Evolutionary conservation across 1,140 invertebrate genomes (phyloP).

Genomic region (Ylistrum balloti): DNA sequence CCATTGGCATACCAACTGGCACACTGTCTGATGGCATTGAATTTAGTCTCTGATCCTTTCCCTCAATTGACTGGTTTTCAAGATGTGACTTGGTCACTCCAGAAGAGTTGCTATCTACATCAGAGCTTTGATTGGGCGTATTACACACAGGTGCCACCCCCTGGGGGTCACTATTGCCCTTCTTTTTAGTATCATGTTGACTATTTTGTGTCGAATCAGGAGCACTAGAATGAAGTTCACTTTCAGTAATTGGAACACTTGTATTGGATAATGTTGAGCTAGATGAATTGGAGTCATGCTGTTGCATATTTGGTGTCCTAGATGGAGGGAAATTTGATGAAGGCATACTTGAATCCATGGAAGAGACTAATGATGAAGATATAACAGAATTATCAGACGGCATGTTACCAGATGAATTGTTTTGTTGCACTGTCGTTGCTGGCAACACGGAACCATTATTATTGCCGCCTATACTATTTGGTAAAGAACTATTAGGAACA

Average conservation of each 20-base stretch:
- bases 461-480: conserved; percentile 53
- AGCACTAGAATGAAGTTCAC: conserved; percentile 44
- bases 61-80: background rate
- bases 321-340: conserved; percentile 58
- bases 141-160: conserved; percentile 9
- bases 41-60: conserved; percentile 34
- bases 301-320: conserved; percentile 62
- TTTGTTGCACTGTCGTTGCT: conserved; percentile 36
- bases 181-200: conserved; percentile 39
- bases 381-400: conserved; percentile 55
- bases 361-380: conserved; percentile 67
- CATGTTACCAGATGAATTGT: conserved; percentile 38
- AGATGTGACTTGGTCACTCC: background rate
- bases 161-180: conserved; percentile 19
- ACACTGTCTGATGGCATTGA: conserved; percentile 38
- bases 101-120: conserved; percentile 28
- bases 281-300: conserved; percentile 56
- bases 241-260: conserved; percentile 57
- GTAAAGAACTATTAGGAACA: conserved; percentile 55
- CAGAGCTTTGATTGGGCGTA: conserved; percentile 37
- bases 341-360: conserved; percentile 63
- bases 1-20: background rate
- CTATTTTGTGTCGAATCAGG: conserved; percentile 33
- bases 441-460: conserved; percentile 44
- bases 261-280: conserved; percentile 60